Evolutionary conservation across 2,888 invertebrate species (phyloP), one percentile per base, ranked within the genome.

Genomic region (Agelastica alni): DNA sequence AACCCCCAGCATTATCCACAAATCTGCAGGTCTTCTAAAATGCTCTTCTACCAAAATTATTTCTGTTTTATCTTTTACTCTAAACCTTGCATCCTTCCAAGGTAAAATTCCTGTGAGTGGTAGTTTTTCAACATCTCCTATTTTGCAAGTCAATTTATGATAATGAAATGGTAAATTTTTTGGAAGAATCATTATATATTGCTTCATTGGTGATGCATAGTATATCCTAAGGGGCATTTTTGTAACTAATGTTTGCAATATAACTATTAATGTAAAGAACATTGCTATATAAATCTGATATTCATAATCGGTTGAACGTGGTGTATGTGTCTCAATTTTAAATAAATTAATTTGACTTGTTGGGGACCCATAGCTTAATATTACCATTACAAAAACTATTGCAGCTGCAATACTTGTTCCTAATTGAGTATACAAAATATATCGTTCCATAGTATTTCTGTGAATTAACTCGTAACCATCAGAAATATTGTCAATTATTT

Each of bases 221-320:
- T 77, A 77, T 52, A 77, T 73, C 48, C 77, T 63, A 9, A 75
- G 42, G 5, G 77, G 76, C 61, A 69, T 64, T 56, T 62, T 67
- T 2, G 57, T 45, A 6, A 73, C 46, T 14, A 73, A 22, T 3
- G 67, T 1, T 51, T 70, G 68, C 20, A 71, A 44, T 4, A 64
- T 30, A 13, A 67, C 59, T 39, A 65, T 59, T 7, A 70, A 12
- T 4, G 54, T 12, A 9, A 69, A 10, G 51, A 75, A 68, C n/a
- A 46, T 44, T 14, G 53, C 14, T 2, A 68, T 28, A 51, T 68
- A 72, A 13, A 70, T 30, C 7, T 60, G 48, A 7, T 60, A 30
- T 53, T 70, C 68, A 43, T 66, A 57, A 9, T 68, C 61, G n/a
- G 55, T 47, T 34, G 56, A 39, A 47, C 30, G 16, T 20, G 44